Evolutionary conservation across 2,888 invertebrate genomes (phyloP).

Genomic region (Drosophila borealis): DNA sequence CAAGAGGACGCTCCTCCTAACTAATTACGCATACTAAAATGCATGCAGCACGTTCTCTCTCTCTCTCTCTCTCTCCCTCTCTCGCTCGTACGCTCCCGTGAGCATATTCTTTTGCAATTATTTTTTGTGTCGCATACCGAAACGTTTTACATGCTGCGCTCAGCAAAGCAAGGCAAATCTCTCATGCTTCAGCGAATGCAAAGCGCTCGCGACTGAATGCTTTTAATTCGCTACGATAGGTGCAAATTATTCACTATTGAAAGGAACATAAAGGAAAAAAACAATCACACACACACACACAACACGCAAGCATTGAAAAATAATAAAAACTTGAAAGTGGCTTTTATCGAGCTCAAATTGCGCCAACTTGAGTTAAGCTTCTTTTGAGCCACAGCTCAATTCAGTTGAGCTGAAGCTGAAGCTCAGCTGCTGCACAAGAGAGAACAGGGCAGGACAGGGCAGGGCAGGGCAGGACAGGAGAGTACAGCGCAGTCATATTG

Average conservation of each 20-base stretch:
- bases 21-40: too few relatives aligned
- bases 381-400: conserved; percentile 13
- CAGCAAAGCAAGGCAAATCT: not conserved
- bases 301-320: not conserved
- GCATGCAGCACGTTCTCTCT: too few relatives aligned
- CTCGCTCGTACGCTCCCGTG: not conserved
- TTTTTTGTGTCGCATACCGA: not conserved
- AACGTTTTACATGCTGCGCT: not conserved
- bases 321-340: not conserved
- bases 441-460: not conserved
- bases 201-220: too few relatives aligned
- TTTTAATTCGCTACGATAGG: too few relatives aligned
- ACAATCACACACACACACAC: too few relatives aligned
- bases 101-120: conserved; percentile 10
- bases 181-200: too few relatives aligned
- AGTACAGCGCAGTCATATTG: conserved; percentile 39
- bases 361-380: conserved; percentile 14
- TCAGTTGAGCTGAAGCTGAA: conserved; percentile 17
- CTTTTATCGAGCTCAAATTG: not conserved
- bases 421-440: conserved; percentile 18
- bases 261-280: too few relatives aligned
- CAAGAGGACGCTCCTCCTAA: too few relatives aligned
- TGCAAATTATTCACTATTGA: too few relatives aligned
- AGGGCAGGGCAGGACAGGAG: not conserved
- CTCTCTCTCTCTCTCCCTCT: too few relatives aligned